Evolutionary conservation across 2,113 vertebrate species (phyloP).

Genomic region (Ciconia boyciana): DNA sequence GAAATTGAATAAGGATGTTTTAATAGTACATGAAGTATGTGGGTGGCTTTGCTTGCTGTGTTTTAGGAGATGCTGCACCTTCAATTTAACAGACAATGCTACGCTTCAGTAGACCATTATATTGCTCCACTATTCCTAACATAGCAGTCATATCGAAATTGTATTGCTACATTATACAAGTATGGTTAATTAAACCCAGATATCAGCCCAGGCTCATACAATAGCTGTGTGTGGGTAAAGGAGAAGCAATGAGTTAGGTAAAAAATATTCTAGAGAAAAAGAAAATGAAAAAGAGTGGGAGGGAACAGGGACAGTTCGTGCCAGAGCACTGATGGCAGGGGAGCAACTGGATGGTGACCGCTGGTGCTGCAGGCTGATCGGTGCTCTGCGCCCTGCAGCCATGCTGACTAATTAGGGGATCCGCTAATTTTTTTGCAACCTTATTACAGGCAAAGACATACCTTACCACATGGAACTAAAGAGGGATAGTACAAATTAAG

Average conservation of each 20-base stretch:
- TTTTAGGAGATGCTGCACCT: constrained; percentile 19
- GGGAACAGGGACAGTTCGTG: background rate
- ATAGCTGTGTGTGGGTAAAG: background rate
- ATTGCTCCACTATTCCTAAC: constrained; percentile 21
- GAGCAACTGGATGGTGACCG: background rate
- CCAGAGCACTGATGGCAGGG: background rate
- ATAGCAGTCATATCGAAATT: background rate
- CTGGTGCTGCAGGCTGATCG: background rate
- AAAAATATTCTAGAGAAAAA: background rate
- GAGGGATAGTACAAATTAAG: background rate
- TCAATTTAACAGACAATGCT: constrained; percentile 32
- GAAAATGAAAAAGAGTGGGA: background rate
- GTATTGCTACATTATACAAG: constrained; percentile 12
- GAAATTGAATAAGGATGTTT: constrained; percentile 42
- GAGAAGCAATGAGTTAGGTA: background rate
- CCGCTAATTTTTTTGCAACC: background rate
- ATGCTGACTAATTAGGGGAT: background rate
- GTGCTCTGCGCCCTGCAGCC: background rate
- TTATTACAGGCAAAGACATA: background rate
- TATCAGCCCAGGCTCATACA: background rate
- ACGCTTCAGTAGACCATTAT: constrained; percentile 47
- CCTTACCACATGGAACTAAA: background rate
- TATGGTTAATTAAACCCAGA: constrained; percentile 39
- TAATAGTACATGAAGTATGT: constrained; percentile 21
- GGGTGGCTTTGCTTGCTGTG: constrained; percentile 31